Conservation (phyloP, 64 coral and sea anemone species). For the Montipora cactus region DNA sequence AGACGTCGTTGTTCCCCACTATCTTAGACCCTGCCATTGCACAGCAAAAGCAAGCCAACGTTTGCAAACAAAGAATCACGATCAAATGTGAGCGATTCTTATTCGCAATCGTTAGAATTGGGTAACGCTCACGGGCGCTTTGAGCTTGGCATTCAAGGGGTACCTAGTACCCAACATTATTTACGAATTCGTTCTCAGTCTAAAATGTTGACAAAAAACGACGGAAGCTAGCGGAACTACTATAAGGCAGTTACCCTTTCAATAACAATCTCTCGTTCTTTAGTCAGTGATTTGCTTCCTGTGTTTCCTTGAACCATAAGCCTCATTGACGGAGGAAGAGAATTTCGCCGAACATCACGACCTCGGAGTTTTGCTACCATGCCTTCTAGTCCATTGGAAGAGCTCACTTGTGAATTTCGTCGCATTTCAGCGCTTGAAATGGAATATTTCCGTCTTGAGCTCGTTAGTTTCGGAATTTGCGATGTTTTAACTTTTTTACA, state of each 20-base stretch:
- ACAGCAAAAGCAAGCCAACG: too few species aligned
- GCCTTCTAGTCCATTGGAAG: conserved; percentile 31
- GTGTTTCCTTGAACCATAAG: not conserved
- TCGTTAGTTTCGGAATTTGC: conserved; percentile 49
- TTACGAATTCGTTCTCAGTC: not conserved
- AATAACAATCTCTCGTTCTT: not conserved
- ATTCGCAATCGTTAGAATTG: not conserved
- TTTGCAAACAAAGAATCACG: too few species aligned
- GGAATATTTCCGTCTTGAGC: conserved; percentile 22
- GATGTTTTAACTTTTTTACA: conserved; percentile 85
- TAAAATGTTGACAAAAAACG: not conserved
- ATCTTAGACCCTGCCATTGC: too few species aligned
- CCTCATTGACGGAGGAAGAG: conserved; percentile 29
- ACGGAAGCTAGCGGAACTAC: not conserved
- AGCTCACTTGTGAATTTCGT: conserved; percentile 47
- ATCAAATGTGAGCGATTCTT: not conserved
- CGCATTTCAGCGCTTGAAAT: conserved; percentile 44
- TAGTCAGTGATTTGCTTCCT: not conserved
- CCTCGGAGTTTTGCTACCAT: conserved; percentile 38
- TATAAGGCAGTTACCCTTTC: conserved; percentile 28
- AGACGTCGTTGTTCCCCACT: too few species aligned
- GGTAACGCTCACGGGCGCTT: not conserved
- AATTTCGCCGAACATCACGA: conserved; percentile 14
- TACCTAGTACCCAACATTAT: not conserved
- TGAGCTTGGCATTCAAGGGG: too few species aligned